Conservation (phyloP, 2,797 vertebrate species). For the Monodelphis domestica region DNA sequence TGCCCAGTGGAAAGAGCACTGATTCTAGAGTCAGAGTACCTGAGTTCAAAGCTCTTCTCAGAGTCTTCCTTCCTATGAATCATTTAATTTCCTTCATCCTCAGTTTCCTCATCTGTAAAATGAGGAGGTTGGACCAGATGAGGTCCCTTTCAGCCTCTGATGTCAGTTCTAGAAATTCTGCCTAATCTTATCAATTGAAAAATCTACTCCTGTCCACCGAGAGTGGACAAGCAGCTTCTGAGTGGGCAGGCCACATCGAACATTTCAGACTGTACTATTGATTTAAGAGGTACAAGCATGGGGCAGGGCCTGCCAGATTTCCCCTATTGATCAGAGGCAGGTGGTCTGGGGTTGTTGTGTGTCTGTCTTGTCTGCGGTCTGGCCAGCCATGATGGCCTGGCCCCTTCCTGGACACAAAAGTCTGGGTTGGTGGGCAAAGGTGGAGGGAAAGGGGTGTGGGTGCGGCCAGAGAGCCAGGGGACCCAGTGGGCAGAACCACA, state of each 20-base stretch:
- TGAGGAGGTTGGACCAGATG: background rate
- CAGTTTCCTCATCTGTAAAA: background rate
- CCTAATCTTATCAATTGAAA: background rate
- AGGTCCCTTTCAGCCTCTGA: background rate
- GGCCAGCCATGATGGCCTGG: background rate
- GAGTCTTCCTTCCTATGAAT: background rate
- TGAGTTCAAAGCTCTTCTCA: background rate
- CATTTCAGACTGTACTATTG: background rate
- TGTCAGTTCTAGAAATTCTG: background rate
- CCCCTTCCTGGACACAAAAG: background rate
- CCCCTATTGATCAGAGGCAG: background rate
- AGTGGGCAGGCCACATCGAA: too few relatives aligned
- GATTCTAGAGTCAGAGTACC: background rate
- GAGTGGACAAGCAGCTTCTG: background rate
- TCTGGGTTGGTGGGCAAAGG: background rate
- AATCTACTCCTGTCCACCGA: background rate
- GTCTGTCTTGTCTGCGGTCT: background rate
- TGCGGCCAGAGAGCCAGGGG: background rate
- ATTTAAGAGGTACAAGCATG: background rate
- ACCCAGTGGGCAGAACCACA: background rate
- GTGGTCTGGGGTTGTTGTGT: background rate
- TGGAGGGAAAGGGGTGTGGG: background rate
- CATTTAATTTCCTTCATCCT: background rate
- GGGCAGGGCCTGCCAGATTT: background rate
- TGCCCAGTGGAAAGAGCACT: background rate